Evolutionary conservation across 2,888 invertebrate genomes (phyloP).

Genomic region (Conchocele bisecta): DNA sequence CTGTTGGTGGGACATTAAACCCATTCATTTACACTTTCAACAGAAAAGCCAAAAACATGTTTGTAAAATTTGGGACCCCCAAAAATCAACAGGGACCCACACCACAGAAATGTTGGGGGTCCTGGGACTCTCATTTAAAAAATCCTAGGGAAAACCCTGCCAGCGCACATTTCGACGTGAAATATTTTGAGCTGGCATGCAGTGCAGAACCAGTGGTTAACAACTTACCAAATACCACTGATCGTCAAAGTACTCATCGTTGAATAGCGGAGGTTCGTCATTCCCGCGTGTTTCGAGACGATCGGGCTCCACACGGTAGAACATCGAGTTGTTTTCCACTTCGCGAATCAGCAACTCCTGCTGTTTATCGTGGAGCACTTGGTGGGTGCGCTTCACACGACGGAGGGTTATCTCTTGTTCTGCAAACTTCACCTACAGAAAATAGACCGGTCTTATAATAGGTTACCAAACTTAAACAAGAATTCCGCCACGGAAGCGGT

Average conservation of each 20-base stretch:
- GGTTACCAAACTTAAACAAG: too few species aligned
- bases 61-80: too few species aligned
- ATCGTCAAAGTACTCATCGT: conserved; percentile 74
- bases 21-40: too few species aligned
- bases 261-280: conserved; percentile 50
- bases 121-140: too few species aligned
- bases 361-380: conserved; percentile 75
- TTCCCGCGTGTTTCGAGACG: conserved; percentile 29
- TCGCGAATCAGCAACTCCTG: conserved; percentile 68
- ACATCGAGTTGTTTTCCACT: conserved; percentile 68
- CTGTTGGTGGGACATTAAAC: too few species aligned
- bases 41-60: too few species aligned
- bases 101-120: too few species aligned
- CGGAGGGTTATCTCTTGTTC: conserved; percentile 73
- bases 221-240: conserved; percentile 79
- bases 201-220: not conserved
- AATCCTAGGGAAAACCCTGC: too few species aligned
- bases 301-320: conserved; percentile 57
- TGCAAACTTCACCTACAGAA: conserved; percentile 71
- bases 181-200: not conserved
- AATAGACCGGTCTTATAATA: too few species aligned
- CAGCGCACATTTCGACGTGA: too few species aligned
- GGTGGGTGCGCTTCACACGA: conserved; percentile 66
- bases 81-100: too few species aligned
- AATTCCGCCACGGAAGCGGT: too few species aligned